These are phyloP conservation scores for Drosophila quasianomalipes DNA, from an alignment of 2,888 invertebrate species.

Conservation along the genomic window DNA sequence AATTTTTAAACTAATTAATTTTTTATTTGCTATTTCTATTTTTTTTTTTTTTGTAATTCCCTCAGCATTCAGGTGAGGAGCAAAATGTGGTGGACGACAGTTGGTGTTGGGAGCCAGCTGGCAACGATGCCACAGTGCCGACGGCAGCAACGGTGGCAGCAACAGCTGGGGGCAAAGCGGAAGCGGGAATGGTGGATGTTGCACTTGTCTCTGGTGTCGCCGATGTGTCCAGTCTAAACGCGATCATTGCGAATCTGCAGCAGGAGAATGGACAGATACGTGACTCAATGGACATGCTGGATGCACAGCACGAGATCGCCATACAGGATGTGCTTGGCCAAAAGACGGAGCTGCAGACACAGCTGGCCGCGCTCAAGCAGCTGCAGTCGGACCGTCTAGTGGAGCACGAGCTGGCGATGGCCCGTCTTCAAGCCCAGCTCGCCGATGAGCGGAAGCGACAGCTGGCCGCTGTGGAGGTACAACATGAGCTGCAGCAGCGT, in stretches of 20 bases:
- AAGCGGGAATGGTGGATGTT: slow-evolving; percentile 53
- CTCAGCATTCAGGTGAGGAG: slow-evolving; percentile 69
- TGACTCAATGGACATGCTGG: slow-evolving; percentile 89
- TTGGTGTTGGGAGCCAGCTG: slow-evolving; percentile 85
- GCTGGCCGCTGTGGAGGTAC: slow-evolving; percentile 49
- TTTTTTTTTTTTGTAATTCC: slow-evolving; percentile 1
- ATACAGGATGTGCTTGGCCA: slow-evolving; percentile 87
- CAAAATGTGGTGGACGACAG: slow-evolving; percentile 84
- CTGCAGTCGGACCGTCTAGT: slow-evolving; percentile 71
- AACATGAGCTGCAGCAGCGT: slow-evolving; percentile 62
- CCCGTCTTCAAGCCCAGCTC: slow-evolving; percentile 65
- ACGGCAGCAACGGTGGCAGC: neutral
- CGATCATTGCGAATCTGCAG: slow-evolving; percentile 86
- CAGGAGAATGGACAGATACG: slow-evolving; percentile 86
- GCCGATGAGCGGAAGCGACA: slow-evolving; percentile 51
- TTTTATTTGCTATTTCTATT: neutral
- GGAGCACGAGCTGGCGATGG: slow-evolving; percentile 72
- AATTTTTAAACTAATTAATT: neutral
- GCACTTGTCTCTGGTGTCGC: slow-evolving; percentile 28
- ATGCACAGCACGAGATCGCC: slow-evolving; percentile 90
- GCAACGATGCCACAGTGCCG: slow-evolving; percentile 50
- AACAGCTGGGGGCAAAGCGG: neutral
- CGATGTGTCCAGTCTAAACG: slow-evolving; percentile 78
- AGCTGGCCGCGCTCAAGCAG: slow-evolving; percentile 86
- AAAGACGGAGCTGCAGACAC: slow-evolving; percentile 87